Evolutionary conservation across 2,797 vertebrate species (phyloP).

Genomic region (Triplophysa bombifrons): DNA sequence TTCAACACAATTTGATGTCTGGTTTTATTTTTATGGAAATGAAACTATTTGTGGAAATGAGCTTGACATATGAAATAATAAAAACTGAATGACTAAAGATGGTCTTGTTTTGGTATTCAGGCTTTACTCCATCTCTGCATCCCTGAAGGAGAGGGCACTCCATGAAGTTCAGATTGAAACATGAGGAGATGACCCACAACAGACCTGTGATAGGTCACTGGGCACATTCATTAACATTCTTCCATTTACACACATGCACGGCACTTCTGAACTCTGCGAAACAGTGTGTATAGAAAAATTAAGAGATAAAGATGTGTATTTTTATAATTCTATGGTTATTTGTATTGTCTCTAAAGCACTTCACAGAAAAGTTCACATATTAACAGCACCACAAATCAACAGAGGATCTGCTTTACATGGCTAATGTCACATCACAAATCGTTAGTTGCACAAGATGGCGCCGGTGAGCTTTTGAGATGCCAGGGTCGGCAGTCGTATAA

Average conservation of each 20-base stretch:
- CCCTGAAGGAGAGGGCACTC: slow-evolving; percentile 62
- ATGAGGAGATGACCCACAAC: slow-evolving; percentile 57
- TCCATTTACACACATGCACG: slow-evolving; percentile 10
- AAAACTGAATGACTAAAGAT: slow-evolving; percentile 3
- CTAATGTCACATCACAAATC: neutral
- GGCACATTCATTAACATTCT: slow-evolving; percentile 10
- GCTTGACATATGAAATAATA: neutral
- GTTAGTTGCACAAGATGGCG: too few species aligned
- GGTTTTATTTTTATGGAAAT: too few species aligned
- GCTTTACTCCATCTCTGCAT: slow-evolving; percentile 71
- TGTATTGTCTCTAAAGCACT: slow-evolving; percentile 18
- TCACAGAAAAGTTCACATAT: neutral
- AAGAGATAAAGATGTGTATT: slow-evolving; percentile 31
- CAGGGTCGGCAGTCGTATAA: too few species aligned
- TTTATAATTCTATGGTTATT: slow-evolving; percentile 48
- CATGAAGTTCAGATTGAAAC: slow-evolving; percentile 68
- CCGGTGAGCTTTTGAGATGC: too few species aligned
- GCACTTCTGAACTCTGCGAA: neutral
- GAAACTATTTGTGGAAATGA: too few species aligned
- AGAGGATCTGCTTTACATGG: neutral
- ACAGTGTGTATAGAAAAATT: neutral
- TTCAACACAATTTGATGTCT: too few species aligned
- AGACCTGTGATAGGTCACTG: slow-evolving; percentile 13
- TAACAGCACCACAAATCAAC: neutral
- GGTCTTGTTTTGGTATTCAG: slow-evolving; percentile 56